These are phyloP conservation scores for Euspilapteryx auroguttella DNA, from an alignment of 2,888 invertebrate species.

Conservation along the genomic window DNA sequence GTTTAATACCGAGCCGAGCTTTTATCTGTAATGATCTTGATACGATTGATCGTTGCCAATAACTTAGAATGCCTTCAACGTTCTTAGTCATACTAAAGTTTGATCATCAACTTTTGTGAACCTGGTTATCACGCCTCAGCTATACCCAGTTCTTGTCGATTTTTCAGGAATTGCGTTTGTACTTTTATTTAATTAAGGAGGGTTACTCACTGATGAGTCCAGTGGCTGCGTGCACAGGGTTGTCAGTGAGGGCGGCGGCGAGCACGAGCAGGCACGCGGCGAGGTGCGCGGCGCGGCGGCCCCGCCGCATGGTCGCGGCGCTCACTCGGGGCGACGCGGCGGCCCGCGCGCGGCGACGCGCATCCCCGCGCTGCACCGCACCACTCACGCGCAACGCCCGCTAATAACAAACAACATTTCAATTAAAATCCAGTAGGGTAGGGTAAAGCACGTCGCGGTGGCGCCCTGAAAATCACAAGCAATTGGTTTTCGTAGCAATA, in stretches of 20 bases:
- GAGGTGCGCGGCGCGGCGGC: slow-evolving; percentile 26
- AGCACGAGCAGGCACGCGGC: slow-evolving; percentile 23
- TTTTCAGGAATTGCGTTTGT: too few species aligned
- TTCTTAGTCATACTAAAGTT: too few species aligned
- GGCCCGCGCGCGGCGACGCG: slow-evolving; percentile 40
- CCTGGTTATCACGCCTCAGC: too few species aligned
- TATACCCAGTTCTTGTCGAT: too few species aligned
- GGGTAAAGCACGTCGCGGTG: background rate
- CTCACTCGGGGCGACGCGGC: slow-evolving; percentile 50
- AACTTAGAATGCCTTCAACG: too few species aligned
- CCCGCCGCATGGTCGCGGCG: slow-evolving; percentile 48
- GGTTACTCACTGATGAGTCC: slow-evolving; percentile 3
- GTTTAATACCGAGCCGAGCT: too few species aligned
- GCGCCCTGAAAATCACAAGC: background rate
- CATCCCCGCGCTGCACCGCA: slow-evolving; percentile 51
- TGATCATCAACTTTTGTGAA: too few species aligned
- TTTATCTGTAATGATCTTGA: too few species aligned
- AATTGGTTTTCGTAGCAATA: too few species aligned
- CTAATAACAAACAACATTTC: slow-evolving; percentile 11
- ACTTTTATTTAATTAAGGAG: background rate
- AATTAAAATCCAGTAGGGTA: background rate
- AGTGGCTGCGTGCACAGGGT: slow-evolving; percentile 12
- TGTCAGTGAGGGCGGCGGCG: slow-evolving; percentile 10
- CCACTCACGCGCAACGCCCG: slow-evolving; percentile 41
- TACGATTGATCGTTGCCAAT: too few species aligned